These are phyloP conservation scores for Eilema griseolum DNA, from an alignment of 2,888 invertebrate genomes.

Conservation along the genomic window DNA sequence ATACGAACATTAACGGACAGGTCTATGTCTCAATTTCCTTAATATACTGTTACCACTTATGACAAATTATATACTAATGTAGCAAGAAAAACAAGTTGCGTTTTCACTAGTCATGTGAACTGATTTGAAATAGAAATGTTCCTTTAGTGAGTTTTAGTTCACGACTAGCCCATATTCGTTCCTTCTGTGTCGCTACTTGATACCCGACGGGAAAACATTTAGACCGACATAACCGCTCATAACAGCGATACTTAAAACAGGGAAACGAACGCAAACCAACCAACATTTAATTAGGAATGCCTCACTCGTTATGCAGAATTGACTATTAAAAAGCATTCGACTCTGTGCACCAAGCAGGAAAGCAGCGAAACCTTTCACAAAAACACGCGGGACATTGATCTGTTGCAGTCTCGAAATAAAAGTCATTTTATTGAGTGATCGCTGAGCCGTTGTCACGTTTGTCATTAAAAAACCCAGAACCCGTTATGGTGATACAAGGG, in stretches of 20 bases:
- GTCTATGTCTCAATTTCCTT: background rate
- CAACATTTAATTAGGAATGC: slow-evolving; percentile 64
- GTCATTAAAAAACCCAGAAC: slow-evolving; percentile 70
- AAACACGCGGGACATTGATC: slow-evolving; percentile 77
- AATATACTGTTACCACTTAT: background rate
- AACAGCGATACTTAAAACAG: slow-evolving; percentile 52
- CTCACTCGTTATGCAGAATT: slow-evolving; percentile 62
- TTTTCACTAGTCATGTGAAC: slow-evolving; percentile 45
- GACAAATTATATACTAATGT: slow-evolving; percentile 12
- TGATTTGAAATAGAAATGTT: slow-evolving; percentile 57
- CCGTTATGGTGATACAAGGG: slow-evolving; percentile 70
- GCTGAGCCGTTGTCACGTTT: slow-evolving; percentile 78
- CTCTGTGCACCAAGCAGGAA: slow-evolving; percentile 66
- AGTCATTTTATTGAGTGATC: slow-evolving; percentile 83
- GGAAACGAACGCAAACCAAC: slow-evolving; percentile 57
- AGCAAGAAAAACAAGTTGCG: slow-evolving; percentile 22
- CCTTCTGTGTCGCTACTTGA: slow-evolving; percentile 77
- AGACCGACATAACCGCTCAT: slow-evolving; percentile 59
- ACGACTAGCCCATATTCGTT: slow-evolving; percentile 72
- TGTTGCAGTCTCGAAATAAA: slow-evolving; percentile 78
- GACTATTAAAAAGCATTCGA: slow-evolving; percentile 70
- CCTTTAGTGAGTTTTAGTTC: slow-evolving; percentile 35
- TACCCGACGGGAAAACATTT: slow-evolving; percentile 68
- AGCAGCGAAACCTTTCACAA: slow-evolving; percentile 65
- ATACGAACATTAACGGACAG: background rate